Base-by-base conservation (phyloP, 2,888 invertebrate genomes). In the Epistrophe grossulariae region DNA sequence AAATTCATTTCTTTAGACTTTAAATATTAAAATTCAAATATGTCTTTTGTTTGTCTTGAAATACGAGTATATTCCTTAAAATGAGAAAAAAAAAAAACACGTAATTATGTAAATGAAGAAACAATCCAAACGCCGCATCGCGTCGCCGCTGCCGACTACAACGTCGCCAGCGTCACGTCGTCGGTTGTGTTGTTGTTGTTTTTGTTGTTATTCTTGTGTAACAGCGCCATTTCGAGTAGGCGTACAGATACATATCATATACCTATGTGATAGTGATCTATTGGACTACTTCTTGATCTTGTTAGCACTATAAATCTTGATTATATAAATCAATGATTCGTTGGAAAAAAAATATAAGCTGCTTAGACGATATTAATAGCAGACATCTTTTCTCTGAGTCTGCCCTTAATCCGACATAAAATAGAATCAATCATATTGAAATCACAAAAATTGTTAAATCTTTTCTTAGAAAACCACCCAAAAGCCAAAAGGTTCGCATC, bases 41-140 rank as follows among this genome's bases (percentile, higher is more conserved):
- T 38, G 3, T 43, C 60, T 43, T 70, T 28, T 38, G 35, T 70
- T 50, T 48, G 28, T 52, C 19, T 38, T 24, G 28, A 59, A 57
- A 59, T 43, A 24, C 31, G 57, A 57, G 35, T 35, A 4, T 35
- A 17, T 59, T 28, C 15, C 40, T 31, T 48, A 28, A 15, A 11
- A 19, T 52, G 10, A 38, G 40, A 24, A 24, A 38, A 71, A n/a
- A 40, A 24, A 48, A 59, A 59, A 35, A 55, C 17, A 80, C 40
- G 50, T 45, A 59, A 82, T 72, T 82, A 83, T 83, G 78, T 40
- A 79, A 68, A 83, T 79, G 48, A 48, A 55, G n/a, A 64, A 40
- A 38, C 45, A 43, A 71, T 8, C 60, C 15, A 15, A 48, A 68
- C 31, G 31, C 17, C 28, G 43, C 17, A 31, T 8, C 2, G 8